Evolutionary conservation across 1,140 invertebrate genomes (phyloP).

Genomic region (Odontomachus brunneus): DNA sequence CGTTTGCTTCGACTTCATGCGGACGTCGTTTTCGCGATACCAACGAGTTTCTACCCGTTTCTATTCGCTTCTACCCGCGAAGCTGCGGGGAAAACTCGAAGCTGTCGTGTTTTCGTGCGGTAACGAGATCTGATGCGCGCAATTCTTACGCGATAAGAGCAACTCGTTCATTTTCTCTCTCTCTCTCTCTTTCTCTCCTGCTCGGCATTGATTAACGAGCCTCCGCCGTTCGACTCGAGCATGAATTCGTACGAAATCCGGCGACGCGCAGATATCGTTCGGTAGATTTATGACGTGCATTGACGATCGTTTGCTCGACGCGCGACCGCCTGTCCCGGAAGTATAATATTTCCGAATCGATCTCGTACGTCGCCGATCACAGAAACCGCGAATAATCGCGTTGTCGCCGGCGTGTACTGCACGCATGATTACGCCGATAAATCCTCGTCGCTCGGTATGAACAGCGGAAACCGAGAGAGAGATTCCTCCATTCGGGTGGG

Average conservation of each 20-base stretch:
- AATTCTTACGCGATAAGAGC: constrained; percentile 13
- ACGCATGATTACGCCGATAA: constrained; percentile 72
- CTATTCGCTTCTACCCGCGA: neutral
- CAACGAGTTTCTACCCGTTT: neutral
- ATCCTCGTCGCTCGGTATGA: constrained; percentile 49
- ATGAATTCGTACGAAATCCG: constrained; percentile 60
- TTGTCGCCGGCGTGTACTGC: constrained; percentile 60
- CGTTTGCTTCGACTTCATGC: neutral
- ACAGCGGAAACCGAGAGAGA: neutral
- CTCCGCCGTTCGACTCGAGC: constrained; percentile 22
- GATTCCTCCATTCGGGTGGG: neutral
- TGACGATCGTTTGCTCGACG: constrained; percentile 67
- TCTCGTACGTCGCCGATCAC: constrained; percentile 68
- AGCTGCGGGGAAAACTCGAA: too few species aligned
- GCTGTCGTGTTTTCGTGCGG: neutral
- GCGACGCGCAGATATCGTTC: constrained; percentile 61
- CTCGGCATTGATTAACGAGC: constrained; percentile 44
- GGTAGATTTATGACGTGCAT: constrained; percentile 71
- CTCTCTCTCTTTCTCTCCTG: constrained; percentile 10
- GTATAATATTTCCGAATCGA: constrained; percentile 73
- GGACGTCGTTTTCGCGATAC: neutral
- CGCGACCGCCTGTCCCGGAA: constrained; percentile 60
- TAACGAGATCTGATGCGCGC: neutral
- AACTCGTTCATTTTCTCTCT: neutral
- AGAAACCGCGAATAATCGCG: constrained; percentile 64